phyloP scores from a whole-genome alignment of 2,888 invertebrate genomes.

The Incurvaria masculella region DNA sequence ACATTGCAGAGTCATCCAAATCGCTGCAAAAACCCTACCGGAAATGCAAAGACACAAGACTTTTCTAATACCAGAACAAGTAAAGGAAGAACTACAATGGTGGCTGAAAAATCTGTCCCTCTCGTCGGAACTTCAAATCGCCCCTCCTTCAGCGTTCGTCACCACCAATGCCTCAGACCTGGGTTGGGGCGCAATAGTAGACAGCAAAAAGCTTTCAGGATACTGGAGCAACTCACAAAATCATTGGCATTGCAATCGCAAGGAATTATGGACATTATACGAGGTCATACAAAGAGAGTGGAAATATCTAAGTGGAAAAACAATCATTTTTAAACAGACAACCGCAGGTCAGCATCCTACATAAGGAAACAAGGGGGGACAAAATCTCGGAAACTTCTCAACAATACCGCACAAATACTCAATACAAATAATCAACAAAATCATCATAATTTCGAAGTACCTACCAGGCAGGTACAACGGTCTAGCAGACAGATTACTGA shows the following conservation, averaged over 20 bases:
- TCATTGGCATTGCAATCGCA: conserved; percentile 11
- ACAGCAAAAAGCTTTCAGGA: conserved; percentile 7
- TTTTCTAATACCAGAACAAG: background rate
- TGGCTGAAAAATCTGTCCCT: conserved; percentile 6
- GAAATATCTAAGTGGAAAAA: conserved; percentile 4
- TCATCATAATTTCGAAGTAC: background rate
- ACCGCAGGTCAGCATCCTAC: conserved; percentile 10
- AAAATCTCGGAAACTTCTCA: conserved; percentile 6
- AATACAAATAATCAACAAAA: too few relatives aligned
- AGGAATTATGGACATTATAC: conserved; percentile 8
- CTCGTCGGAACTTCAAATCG: conserved; percentile 3
- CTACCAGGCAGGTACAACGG: background rate
- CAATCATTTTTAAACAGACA: conserved; percentile 13
- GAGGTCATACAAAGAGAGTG: background rate
- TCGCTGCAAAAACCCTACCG: conserved; percentile 4
- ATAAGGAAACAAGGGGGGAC: conserved; percentile 13
- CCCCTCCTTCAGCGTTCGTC: conserved; percentile 8
- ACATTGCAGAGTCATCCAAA: conserved; percentile 3
- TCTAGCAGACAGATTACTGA: conserved; percentile 1
- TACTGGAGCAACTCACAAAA: conserved; percentile 6
- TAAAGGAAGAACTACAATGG: conserved; percentile 1
- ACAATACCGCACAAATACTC: conserved; percentile 7
- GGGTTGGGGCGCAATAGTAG: conserved; percentile 13
- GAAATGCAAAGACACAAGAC: background rate
- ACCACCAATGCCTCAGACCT: conserved; percentile 12